These are phyloP conservation scores for Gambusia holbrooki DNA, from an alignment of 2,113 vertebrate genomes.

Conservation along the genomic window DNA sequence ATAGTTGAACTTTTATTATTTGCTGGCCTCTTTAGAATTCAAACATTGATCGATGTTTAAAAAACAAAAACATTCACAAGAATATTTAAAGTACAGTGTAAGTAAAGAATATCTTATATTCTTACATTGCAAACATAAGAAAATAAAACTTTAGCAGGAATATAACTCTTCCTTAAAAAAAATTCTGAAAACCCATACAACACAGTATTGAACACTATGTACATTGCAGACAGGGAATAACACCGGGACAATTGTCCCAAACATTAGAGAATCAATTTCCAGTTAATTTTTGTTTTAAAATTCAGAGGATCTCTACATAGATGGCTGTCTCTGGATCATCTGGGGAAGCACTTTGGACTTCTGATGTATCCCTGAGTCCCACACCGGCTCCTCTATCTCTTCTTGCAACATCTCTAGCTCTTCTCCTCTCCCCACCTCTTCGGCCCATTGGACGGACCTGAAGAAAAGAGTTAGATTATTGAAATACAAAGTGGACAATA, in stretches of 20 bases:
- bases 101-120: too few relatives aligned
- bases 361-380: constrained; percentile 42
- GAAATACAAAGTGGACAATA: neutral
- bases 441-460: constrained; percentile 63
- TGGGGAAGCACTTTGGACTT: constrained; percentile 28
- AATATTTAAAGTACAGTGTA: too few relatives aligned
- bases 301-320: constrained; percentile 80
- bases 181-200: too few relatives aligned
- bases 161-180: neutral
- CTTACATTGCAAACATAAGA: neutral
- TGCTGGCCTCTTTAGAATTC: neutral
- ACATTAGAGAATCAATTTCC: neutral
- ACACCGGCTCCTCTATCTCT: constrained; percentile 29
- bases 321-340: constrained; percentile 74
- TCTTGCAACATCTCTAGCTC: constrained; percentile 43
- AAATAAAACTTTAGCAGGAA: too few relatives aligned
- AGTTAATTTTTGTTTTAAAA: neutral
- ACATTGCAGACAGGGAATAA: constrained; percentile 2
- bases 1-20: neutral
- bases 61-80: too few relatives aligned
- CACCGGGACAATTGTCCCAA: neutral
- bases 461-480: neutral
- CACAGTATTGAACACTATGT: constrained; percentile 20
- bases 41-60: neutral
- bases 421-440: constrained; percentile 67